Evolutionary conservation across 2,797 vertebrate genomes (phyloP), one percentile per base, ranked within the genome.

Genomic region (Eulemur rubriventer): DNA sequence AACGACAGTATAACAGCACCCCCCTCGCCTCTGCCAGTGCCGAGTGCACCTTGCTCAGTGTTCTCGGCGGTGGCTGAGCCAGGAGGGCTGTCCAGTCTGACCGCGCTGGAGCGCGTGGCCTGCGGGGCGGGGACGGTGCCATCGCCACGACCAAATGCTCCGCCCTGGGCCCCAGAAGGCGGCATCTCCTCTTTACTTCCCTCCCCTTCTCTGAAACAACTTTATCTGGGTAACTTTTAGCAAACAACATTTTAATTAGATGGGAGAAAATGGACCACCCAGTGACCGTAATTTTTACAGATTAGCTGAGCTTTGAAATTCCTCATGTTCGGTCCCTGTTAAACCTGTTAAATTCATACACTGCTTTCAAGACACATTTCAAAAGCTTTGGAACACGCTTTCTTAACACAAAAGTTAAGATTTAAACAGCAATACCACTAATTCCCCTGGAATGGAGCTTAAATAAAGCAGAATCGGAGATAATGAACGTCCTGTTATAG

Each of bases 301-400:
- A 98, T 96, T 82, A 98, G 97, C 79, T 88, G 7, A 11, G 97
- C 95, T 89, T 88, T 95, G 63, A 94, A 97, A 95, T 89, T 87
- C 89, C 97, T 87, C 3, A 6, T 12, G 88, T 81, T 92, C 94
- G 0, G 30, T 91, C 84, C 96, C 92, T 76, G 92, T 95, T 92
- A 97, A 97, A 59, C 89, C 96, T 0, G 0, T 0, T 93, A 94
- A 94, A 96, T 94, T 95, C 89, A 94, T 67, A n/a, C 80, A 59
- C 82, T 41, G 82, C 90, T 95, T 86, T 86, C 91, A 83, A 95
- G 86, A 97, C 96, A 55, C 33, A 61, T 30, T 70, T 96, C 93
- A 95, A 57, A 96, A 97, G 96, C 88, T 88, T 33, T 82, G 61
- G 4, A 92, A 89, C 35, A 52, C 0, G 7, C 48, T 80, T 75